phyloP scores from a whole-genome alignment of 2,113 vertebrate species.

The Pipa parva region DNA sequence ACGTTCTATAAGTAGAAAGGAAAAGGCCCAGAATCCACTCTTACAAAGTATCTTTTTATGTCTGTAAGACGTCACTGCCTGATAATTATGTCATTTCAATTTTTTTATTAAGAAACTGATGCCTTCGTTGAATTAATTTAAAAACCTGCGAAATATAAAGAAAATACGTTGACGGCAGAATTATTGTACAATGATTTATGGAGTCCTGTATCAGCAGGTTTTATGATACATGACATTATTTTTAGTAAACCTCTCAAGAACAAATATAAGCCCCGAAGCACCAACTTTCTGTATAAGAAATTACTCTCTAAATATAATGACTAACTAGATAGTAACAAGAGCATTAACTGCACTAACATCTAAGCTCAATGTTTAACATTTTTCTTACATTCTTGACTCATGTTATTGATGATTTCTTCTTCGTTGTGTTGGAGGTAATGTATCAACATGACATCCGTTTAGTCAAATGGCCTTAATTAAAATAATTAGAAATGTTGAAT shows the following conservation, averaged over 20 bases:
- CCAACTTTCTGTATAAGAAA: background rate
- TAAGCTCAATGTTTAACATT: background rate
- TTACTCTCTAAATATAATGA: background rate
- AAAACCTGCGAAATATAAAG: too few species aligned
- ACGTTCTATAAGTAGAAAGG: too few species aligned
- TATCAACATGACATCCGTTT: background rate
- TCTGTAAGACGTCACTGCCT: too few species aligned
- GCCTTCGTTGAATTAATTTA: too few species aligned
- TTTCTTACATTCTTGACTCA: background rate
- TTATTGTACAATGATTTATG: too few species aligned
- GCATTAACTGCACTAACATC: background rate
- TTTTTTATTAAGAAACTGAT: too few species aligned
- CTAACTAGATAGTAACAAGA: background rate
- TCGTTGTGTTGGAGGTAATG: background rate
- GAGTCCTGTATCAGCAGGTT: background rate
- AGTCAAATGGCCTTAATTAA: constrained; percentile 1
- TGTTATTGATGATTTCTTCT: constrained; percentile 4
- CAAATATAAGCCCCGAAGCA: background rate
- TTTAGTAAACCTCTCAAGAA: background rate
- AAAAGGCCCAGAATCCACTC: too few species aligned
- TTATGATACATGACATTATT: background rate
- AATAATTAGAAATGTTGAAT: constrained; percentile 20
- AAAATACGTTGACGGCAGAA: too few species aligned
- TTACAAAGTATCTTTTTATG: too few species aligned
- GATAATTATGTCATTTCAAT: too few species aligned